Evolutionary conservation across 2,797 vertebrate genomes (phyloP), one percentile per base, ranked within the genome.

Genomic region (Malacoraja senta): DNA sequence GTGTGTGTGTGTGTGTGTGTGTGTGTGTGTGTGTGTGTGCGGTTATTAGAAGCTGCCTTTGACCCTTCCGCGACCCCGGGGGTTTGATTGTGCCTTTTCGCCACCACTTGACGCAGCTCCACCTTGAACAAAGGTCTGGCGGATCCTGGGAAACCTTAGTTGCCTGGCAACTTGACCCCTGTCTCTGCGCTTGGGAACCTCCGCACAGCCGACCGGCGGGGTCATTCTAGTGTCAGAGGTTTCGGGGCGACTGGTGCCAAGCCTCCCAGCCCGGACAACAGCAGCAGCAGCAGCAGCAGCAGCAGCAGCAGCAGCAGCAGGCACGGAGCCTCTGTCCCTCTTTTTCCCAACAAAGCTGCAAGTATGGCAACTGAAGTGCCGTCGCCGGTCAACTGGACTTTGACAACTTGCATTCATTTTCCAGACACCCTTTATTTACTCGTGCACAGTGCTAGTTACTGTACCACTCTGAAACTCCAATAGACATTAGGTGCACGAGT

Each of bases 131-230:
- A 35, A 71, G 61, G 61, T 88, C 84, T 88, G 84, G 12, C 84
- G 24, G 63, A 88, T 35, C n/a, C 8, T 63, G 17, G 68, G 84
- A 68, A 68, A 53, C 44, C 65, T 17, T 68, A 21, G 84, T 88
- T 88, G 84, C 84, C 35, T 88, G 68, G 84, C 84, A 88, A 88
- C 84, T 68, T 88, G 84, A 88, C 84, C 84, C 84, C 24, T 88
- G 84, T 63, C 61, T 65, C 65, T 29, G 84, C 4, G 84, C 63
- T 53, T 68, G 21, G 84, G 61, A 88, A 24, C 63, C 84, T 88
- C 35, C 35, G 68, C n/a, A 88, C 65, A 88, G 35, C 84, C 35
- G 63, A 24, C 65, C 32, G 68, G n/a, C n/a, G 4, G n/a, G 84
- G 63, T 88, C 84, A 88, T 88, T 35, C 61, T 65, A 68, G 84